phyloP scores from a whole-genome alignment of 2,113 vertebrate genomes.

The Campylomormyrus numenius region DNA sequence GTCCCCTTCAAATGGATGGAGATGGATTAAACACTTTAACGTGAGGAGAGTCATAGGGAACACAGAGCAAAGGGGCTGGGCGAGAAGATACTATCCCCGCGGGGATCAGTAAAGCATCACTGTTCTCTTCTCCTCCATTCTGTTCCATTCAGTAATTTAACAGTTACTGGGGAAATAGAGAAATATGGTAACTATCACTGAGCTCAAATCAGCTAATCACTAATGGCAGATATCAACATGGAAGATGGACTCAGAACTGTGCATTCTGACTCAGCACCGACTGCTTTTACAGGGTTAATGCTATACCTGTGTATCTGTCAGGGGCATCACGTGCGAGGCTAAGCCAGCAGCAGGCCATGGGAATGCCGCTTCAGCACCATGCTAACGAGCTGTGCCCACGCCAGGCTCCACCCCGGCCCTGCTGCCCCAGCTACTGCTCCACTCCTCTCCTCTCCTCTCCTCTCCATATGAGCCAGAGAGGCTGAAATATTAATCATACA shows the following conservation, averaged over 20 bases:
- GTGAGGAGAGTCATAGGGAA: neutral
- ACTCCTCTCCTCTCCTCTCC: neutral
- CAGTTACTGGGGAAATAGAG: neutral
- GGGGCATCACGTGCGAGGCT: neutral
- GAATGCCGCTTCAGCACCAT: neutral
- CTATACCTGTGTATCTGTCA: neutral
- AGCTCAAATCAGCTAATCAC: neutral
- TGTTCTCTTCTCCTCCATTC: neutral
- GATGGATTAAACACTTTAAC: neutral
- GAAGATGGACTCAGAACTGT: neutral
- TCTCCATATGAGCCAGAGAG: constrained; percentile 16
- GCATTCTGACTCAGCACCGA: neutral
- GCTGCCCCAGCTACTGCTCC: neutral
- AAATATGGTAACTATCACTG: neutral
- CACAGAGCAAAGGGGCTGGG: neutral
- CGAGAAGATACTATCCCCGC: neutral
- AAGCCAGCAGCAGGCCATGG: neutral
- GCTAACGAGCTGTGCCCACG: neutral
- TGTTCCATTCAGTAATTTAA: neutral
- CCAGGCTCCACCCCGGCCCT: neutral
- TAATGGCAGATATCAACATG: neutral
- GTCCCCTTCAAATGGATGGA: neutral
- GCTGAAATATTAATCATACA: constrained; percentile 46
- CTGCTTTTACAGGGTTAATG: neutral
- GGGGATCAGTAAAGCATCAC: neutral